Evolutionary conservation across 2,797 vertebrate species (phyloP).

Genomic region (Morelia viridis): DNA sequence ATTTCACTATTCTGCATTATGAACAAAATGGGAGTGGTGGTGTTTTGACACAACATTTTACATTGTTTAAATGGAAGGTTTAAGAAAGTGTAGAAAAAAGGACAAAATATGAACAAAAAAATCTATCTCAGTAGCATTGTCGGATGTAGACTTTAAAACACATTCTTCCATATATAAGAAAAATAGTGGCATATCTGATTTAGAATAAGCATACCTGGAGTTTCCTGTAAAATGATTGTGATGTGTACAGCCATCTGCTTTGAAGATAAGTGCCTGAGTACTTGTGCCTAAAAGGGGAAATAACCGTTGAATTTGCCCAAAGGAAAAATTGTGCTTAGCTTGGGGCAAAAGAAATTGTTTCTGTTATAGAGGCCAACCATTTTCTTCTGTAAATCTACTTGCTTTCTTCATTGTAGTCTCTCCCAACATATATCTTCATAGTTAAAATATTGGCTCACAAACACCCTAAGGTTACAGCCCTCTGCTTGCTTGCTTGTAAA

Average conservation of each 20-base stretch:
- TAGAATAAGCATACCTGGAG: neutral
- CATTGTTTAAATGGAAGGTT: conserved; percentile 23
- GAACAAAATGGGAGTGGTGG: neutral
- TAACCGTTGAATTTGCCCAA: neutral
- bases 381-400: neutral
- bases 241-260: neutral
- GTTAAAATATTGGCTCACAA: neutral
- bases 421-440: neutral
- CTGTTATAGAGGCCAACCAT: neutral
- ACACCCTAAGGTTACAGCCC: neutral
- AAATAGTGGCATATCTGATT: conserved; percentile 23
- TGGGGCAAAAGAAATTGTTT: no score
- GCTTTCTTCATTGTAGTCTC: neutral
- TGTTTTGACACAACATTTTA: conserved; percentile 44
- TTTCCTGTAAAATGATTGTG: neutral
- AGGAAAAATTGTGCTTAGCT: neutral
- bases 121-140: neutral
- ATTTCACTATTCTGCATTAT: neutral
- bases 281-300: neutral
- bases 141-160: conserved; percentile 36
- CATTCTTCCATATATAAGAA: conserved; percentile 22
- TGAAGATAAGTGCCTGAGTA: neutral
- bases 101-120: neutral
- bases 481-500: neutral
- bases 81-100: conserved; percentile 45